These are phyloP conservation scores for Montipora efflorescens DNA, from an alignment of 64 coral and sea anemone genomes.

Conservation along the genomic window DNA sequence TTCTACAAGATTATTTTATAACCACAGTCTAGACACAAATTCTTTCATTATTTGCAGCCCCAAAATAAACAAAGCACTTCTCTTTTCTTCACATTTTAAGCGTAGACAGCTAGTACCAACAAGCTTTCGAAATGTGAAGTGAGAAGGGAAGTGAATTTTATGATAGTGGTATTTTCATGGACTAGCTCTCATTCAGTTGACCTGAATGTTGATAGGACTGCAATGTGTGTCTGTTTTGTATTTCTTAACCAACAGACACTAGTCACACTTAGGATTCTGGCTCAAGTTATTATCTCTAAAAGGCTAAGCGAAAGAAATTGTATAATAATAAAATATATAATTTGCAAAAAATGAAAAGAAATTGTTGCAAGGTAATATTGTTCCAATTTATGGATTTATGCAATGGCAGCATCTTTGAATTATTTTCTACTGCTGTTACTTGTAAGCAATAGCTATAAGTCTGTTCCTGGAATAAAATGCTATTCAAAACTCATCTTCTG, in stretches of 20 bases:
- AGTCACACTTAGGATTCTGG: no score
- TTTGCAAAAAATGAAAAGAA: no score
- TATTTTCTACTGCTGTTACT: background rate
- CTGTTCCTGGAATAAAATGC: conserved; percentile 30
- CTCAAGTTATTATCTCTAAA: no score
- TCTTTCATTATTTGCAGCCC: background rate
- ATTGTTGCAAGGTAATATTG: background rate
- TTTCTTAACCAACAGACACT: no score
- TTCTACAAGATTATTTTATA: conserved; percentile 25
- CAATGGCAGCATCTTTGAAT: background rate
- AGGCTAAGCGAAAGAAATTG: no score
- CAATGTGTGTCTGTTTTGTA: background rate
- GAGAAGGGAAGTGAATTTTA: no score
- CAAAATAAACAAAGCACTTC: no score
- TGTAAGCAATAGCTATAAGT: background rate
- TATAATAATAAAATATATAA: no score
- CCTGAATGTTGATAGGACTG: background rate
- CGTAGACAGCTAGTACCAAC: no score
- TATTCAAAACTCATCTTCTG: background rate
- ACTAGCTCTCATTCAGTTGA: background rate
- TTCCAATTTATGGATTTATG: background rate
- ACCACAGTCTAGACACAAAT: background rate
- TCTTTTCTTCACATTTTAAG: no score
- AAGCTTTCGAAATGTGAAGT: no score
- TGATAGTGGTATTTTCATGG: background rate